Conservation (phyloP, 2,888 invertebrate genomes). For the Cyclophora albipunctata region DNA sequence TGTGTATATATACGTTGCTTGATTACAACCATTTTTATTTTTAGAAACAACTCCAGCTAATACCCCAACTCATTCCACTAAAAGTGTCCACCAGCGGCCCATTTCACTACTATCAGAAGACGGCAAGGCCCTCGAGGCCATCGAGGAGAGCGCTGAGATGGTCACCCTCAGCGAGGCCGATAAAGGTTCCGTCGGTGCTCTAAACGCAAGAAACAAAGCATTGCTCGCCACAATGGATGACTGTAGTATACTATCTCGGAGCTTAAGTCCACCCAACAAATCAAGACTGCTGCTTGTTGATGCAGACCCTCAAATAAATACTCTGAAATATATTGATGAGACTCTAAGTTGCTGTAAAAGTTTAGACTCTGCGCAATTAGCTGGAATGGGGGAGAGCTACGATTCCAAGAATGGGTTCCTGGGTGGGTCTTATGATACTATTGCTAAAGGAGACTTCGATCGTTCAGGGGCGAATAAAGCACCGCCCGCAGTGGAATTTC, state of each 20-base stretch:
- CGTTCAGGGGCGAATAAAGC: conserved; percentile 40
- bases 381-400: conserved; percentile 69
- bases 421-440: conserved; percentile 64
- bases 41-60: conserved; percentile 67
- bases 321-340: conserved; percentile 78
- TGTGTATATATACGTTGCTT: not conserved
- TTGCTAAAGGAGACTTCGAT: conserved; percentile 60
- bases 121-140: conserved; percentile 78
- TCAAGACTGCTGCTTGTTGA: conserved; percentile 60
- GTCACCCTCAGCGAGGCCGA: conserved; percentile 77
- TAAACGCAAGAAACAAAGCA: conserved; percentile 68
- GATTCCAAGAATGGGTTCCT: conserved; percentile 65
- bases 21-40: conserved; percentile 12
- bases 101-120: conserved; percentile 79
- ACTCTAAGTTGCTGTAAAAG: conserved; percentile 69
- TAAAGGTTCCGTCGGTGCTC: conserved; percentile 55
- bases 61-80: conserved; percentile 60
- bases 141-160: conserved; percentile 82
- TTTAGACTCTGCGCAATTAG: conserved; percentile 63
- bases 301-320: conserved; percentile 73
- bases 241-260: conserved; percentile 64
- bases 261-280: conserved; percentile 63
- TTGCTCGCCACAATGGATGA: conserved; percentile 72
- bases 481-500: conserved; percentile 42
- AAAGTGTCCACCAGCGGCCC: conserved; percentile 64